Base-by-base conservation (phyloP, 2,888 invertebrate species). In the Drosophila putrida region DNA sequence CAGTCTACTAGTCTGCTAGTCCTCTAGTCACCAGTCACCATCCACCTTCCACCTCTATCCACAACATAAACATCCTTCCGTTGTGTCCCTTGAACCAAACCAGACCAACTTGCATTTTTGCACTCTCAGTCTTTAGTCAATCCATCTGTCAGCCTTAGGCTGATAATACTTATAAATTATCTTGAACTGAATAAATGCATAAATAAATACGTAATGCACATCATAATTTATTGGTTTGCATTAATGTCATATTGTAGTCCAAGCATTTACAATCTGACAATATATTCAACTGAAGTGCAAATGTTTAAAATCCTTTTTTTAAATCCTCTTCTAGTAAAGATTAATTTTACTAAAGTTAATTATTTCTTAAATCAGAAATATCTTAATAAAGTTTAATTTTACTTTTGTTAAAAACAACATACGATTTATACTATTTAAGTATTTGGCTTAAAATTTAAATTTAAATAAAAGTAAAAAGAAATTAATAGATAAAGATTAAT, bases 31-130 rank as follows among this genome's bases (percentile, higher is more conserved):
- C n/a, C 13, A 28, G n/a, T 33, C n/a, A 20, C 35, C 43, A 27
- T 5, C 4, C 11, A n/a, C 31, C 41, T 28, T 13, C 28, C 38
- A 53, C 38, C 50, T 13, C 53, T 41, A 39, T 9, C 11, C 50
- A 39, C 5, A 63, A 35, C 60, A 50, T 44, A 35, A 25, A 36
- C 33, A 41, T 55, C 43, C 53, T 53, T 51, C 43, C 47, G 36
- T 11, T 54, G 15, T 47, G 58, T 51, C 25, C 47, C n/a, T 31
- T 49, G 13, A 51, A 15, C 28, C 60, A 33, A 51, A 15, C 28
- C 60, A 33, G 33, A 35, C 25, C 25, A 50, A 44, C 28, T 46
- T 50, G 25, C 46, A 49, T 51, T 47, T 46, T 27, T 33, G 20
- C 33, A 33, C 31, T 31, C 49, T 27, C 27, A 61, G 49, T 39